Evolutionary conservation across 2,797 vertebrate species (phyloP), one percentile per base, ranked within the genome.

Genomic region (Danio choprae): DNA sequence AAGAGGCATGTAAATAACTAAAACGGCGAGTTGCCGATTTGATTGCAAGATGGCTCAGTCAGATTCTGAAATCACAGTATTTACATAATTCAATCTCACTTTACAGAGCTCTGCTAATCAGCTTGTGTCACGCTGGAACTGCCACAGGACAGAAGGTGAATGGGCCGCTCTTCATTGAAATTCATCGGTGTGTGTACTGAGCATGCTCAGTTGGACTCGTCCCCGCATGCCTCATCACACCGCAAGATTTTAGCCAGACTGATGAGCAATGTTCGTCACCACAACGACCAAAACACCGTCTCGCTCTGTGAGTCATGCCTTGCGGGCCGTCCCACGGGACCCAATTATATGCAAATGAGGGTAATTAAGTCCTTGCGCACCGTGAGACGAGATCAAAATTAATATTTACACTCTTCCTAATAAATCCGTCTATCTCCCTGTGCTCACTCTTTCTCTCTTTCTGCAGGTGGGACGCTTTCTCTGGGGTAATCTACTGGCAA

Each of bases 341-440:
- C 88, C 88, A 90, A 92, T 93, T 89, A 89, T 85, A 89, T 88
- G 81, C 82, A 93, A 94, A 93, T 92, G 84, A 92, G 87, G 88
- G 87, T 91, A 93, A 93, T 95, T 94, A 94, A 93, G 92, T 90
- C 90, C 89, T 90, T 85, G 88, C 84, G 86, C 82, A 85, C 81
- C 16, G 77, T 56, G 86, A 82, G 88, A 88, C 85, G 87, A 87
- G 89, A 90, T 70, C 85, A 88, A 86, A 93, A 93, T 94, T 89
- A 91, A 92, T 93, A 92, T 90, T 91, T 92, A 85, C 86, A 70
- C 72, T 79, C 83, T 55, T 48, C 51, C 69, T 85, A 87, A 87
- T 87, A 85, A 87, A 85, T 82, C 80, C 41, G 15, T 72, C 76
- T 41, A 67, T 70, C 72, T 77, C 48, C 22, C 40, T 46, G 51